Evolutionary conservation across 2,113 vertebrate species (phyloP).

Genomic region (Anarhynchus alexandrinus): DNA sequence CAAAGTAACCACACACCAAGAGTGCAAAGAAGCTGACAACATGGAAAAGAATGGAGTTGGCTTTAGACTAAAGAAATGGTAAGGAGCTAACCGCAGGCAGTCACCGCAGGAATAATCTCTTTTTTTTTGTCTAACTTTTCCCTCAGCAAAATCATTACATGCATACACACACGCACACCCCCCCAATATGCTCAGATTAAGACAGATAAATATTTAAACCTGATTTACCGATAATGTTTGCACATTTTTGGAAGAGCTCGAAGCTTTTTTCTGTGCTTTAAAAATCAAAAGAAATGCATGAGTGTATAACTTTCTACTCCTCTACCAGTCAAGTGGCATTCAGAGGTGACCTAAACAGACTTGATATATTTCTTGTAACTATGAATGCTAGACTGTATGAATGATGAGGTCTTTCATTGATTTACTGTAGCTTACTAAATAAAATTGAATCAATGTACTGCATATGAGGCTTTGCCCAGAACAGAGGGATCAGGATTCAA

Average conservation of each 20-base stretch:
- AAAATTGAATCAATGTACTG: not conserved
- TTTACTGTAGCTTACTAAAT: constrained; percentile 12
- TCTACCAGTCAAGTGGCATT: not conserved
- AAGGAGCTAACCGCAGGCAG: not conserved
- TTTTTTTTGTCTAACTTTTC: not conserved
- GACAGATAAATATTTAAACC: not conserved
- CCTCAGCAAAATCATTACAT: not conserved
- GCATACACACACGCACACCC: too few species aligned
- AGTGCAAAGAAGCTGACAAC: not conserved
- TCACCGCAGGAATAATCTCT: not conserved
- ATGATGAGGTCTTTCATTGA: not conserved
- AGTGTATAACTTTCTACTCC: not conserved
- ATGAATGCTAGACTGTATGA: not conserved
- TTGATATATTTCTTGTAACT: not conserved
- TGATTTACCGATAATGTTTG: not conserved
- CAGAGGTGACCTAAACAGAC: not conserved
- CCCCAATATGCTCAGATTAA: not conserved
- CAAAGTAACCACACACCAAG: not conserved
- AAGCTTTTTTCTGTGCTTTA: not conserved
- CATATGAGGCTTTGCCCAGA: not conserved
- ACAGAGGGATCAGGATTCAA: not conserved
- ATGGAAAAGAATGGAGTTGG: not conserved
- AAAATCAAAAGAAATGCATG: not conserved
- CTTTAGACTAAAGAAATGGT: not conserved
- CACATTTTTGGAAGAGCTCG: not conserved